Base-by-base conservation (phyloP, 2,888 invertebrate genomes). In the Leptinotarsa haldemani region DNA sequence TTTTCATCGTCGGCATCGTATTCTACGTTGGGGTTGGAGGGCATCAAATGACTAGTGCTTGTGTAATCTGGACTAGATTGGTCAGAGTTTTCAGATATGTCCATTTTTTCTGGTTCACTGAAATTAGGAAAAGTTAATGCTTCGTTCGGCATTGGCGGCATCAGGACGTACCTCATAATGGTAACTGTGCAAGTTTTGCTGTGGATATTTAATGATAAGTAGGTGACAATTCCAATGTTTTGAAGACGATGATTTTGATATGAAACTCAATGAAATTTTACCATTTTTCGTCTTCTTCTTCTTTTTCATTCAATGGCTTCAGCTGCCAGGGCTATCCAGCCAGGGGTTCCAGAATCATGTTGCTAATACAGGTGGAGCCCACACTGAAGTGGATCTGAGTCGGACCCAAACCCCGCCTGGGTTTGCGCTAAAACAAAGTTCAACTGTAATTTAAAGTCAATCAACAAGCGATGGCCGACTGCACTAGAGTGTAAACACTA, bases 31-130 rank as follows among this genome's bases (percentile, higher is more conserved):
- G 78, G 74, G 65, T 79, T 78, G 18, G 78, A 69, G 22, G 82
- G 74, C 30, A 77, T 76, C 63, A 82, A 71, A 46, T 80, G 79
- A 76, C 78, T 78, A 74, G 79, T 74, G 68, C 71, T 79, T 69
- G 50, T 76, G 47, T 73, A 78, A 66, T 79, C 76, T 47, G 77
- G 78, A 73, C 75, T 77, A 69, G 80, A 73, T 65, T 69, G 46
- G 67, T 83, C 82, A 58, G 82, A 82, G 65, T 77, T 78, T 74
- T 83, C 82, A 30, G 84, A 84, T 69, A 83, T 81, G 75, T 85
- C 84, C 85, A 85, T 85, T 77, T 82, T 82, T 71, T 61, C 61
- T n/a, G 61, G 30, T 22, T 56, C 56, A 22, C 56, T 56, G 4
- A 22, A 56, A 56, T 20, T 22, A 9, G 22, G 4, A 3, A 13